phyloP scores from a whole-genome alignment of 2,113 vertebrate species.

The Hyla sarda region DNA sequence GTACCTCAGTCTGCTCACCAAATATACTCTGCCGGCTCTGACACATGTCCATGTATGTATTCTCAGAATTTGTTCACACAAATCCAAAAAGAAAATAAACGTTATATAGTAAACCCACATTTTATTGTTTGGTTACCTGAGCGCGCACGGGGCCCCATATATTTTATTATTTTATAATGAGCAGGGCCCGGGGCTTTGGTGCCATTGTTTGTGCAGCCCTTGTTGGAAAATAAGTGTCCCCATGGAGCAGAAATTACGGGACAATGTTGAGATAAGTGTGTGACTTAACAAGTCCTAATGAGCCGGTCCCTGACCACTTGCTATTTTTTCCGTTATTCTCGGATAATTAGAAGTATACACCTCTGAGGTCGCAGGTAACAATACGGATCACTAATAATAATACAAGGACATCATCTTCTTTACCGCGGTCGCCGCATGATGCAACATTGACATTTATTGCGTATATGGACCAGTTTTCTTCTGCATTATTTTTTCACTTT shows the following conservation, averaged over 20 bases:
- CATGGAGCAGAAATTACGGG: constrained; percentile 74
- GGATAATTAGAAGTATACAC: constrained; percentile 78
- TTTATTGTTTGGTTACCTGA: neutral
- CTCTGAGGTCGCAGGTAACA: constrained; percentile 62
- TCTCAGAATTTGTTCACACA: too few relatives aligned
- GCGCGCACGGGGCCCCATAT: neutral
- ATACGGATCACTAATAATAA: neutral
- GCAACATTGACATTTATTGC: neutral
- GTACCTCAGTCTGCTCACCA: too few relatives aligned
- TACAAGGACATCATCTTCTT: neutral
- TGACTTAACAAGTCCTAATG: constrained; percentile 81
- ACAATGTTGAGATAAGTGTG: constrained; percentile 76
- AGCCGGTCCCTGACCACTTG: constrained; percentile 79
- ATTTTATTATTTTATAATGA: constrained; percentile 33
- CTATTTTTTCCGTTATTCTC: constrained; percentile 74
- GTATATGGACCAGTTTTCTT: neutral
- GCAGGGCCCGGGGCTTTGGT: neutral
- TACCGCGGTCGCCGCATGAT: neutral
- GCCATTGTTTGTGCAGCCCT: constrained; percentile 79
- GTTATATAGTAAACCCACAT: neutral
- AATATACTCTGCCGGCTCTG: too few relatives aligned
- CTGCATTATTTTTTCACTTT: too few relatives aligned
- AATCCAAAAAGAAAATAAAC: too few relatives aligned
- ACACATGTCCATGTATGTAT: too few relatives aligned
- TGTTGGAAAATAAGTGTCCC: constrained; percentile 78